Base-by-base conservation (phyloP, 2,797 vertebrate species). In the Molossus molossus region DNA sequence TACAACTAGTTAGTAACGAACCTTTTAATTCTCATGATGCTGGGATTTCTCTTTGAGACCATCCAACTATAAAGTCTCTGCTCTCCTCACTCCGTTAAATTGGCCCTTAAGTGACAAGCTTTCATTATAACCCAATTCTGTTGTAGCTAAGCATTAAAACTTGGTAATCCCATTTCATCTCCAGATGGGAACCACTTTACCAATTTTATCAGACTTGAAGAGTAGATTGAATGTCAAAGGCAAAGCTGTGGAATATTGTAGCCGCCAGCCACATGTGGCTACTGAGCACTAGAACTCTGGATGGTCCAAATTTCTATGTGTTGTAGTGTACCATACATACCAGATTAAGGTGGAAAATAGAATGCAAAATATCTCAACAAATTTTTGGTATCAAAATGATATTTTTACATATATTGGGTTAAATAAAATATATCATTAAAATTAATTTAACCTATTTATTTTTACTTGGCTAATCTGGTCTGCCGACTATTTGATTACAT, bases 131-230 rank as follows among this genome's bases (percentile, higher is more conserved):
- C 57, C 27, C 82, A 69, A 29, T 80, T 91, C 84, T 53, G 79
- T 90, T 69, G 67, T 79, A 80, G 29, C 25, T 91, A 48, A 73
- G n/a, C 20, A 77, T 87, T 76, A 65, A 81, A 82, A 72, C 27
- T 79, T 60, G 72, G 27, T 65, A 29, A 65, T 79, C 9, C n/a
- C 53, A 67, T 69, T 91, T 95, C 23, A 37, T 91, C 33, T 88
- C 33, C 58, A 48, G 9, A 33, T 8, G 9, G 50, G 50, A 87
- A 57, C 3, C 13, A 73, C 1, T 83, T 90, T 29, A 67, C 17
- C 73, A 55, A 80, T 48, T 67, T 73, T 5, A 17, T 37, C 5
- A 65, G 60, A 57, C 0, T 1, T 20, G 37, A 60, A 76, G 67
- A 48, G 25, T 67, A 20, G 62, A 40, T 53, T 69, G 69, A 23